Conservation (phyloP, 1,140 invertebrate genomes). For the Cheumatopsyche charites region DNA sequence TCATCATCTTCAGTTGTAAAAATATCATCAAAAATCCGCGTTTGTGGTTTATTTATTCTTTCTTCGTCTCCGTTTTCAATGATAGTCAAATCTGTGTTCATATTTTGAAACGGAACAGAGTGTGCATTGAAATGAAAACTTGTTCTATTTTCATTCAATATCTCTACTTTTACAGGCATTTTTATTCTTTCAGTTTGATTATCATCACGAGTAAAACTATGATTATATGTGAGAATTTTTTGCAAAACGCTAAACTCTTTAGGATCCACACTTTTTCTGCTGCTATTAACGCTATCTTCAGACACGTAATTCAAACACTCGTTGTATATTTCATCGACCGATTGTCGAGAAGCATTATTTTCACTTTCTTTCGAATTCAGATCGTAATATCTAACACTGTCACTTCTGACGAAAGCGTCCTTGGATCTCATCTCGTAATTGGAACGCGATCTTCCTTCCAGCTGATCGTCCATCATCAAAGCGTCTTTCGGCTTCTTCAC, state of each 20-base stretch:
- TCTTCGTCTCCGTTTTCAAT: neutral
- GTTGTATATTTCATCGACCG: slow-evolving; percentile 9
- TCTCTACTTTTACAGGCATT: neutral
- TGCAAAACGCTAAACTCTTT: neutral
- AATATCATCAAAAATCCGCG: slow-evolving; percentile 18
- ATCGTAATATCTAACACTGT: slow-evolving; percentile 21
- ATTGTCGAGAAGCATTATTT: slow-evolving; percentile 11
- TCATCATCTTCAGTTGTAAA: slow-evolving; percentile 29
- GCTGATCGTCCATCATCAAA: neutral
- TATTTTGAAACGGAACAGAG: neutral
- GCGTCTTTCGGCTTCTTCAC: neutral
- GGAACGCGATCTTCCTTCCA: slow-evolving; percentile 18
- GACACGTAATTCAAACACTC: slow-evolving; percentile 20
- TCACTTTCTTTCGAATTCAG: neutral
- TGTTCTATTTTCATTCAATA: neutral
- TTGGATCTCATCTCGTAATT: slow-evolving; percentile 8
- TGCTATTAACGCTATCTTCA: neutral
- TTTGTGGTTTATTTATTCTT: neutral
- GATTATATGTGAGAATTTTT: neutral
- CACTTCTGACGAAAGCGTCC: neutral
- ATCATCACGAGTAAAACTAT: neutral
- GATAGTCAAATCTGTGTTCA: neutral
- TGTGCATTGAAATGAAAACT: slow-evolving; percentile 14
- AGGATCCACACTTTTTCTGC: neutral
- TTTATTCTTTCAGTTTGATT: neutral